Conservation (phyloP, 2,888 invertebrate genomes). For the Mythimna pallens region DNA sequence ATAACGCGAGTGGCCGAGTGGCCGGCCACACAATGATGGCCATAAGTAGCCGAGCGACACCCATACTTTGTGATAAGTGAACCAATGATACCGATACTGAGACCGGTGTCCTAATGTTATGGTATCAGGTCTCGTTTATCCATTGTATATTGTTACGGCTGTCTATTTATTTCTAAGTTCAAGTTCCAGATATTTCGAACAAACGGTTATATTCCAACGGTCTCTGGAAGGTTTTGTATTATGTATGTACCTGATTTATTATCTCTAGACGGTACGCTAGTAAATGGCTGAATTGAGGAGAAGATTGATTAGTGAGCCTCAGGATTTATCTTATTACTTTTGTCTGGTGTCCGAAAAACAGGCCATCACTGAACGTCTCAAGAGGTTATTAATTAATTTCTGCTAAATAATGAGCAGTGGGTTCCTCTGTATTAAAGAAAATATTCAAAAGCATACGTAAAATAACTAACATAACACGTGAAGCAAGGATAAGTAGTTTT, state of each 20-base stretch:
- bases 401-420: not conserved
- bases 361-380: not conserved
- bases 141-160: constrained; percentile 13
- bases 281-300: not conserved
- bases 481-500: constrained; percentile 19
- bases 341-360: not conserved
- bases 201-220: constrained; percentile 6
- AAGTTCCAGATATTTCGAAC: constrained; percentile 2
- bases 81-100: constrained; percentile 12
- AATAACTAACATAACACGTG: constrained; percentile 1
- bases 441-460: constrained; percentile 4
- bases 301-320: constrained; percentile 1
- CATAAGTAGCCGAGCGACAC: constrained; percentile 13
- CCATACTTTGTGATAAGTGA: constrained; percentile 15
- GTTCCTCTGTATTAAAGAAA: not conserved
- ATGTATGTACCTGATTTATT: constrained; percentile 13
- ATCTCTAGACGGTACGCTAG: not conserved
- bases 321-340: not conserved
- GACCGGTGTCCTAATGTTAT: constrained; percentile 5
- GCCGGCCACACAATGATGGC: not conserved
- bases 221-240: constrained; percentile 2
- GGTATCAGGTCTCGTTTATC: constrained; percentile 11
- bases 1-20: not conserved
- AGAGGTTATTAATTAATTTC: not conserved
- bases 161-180: constrained; percentile 12